Evolutionary conservation across 2,888 invertebrate genomes (phyloP), one percentile per base, ranked within the genome.

Genomic region (Hemistola chrysoprasaria): DNA sequence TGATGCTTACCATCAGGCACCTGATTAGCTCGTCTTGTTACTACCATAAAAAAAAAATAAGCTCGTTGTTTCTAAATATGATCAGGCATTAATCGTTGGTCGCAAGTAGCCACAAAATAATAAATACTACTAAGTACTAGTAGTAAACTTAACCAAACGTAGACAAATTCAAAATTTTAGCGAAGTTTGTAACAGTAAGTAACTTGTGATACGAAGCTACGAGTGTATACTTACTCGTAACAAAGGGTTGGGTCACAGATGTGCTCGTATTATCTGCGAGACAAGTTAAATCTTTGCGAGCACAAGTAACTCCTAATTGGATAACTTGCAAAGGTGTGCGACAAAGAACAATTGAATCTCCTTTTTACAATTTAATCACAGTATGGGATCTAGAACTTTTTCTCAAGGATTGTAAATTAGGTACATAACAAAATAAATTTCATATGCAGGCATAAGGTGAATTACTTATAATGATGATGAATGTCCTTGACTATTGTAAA

Each of bases 261-360:
- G 75, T 61, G 62, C 30, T 49, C 52, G 52, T 60, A 72, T 78
- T 78, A 75, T 75, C 71, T 61, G 47, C 39, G 50, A 45, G 58
- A 62, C 77, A 71, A 77, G 66, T 72, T 71, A 66, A 73, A 74
- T 76, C 64, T 74, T 64, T 63, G 56, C 47, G 60, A 71, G 69
- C 70, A 67, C 69, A 64, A 73, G 63, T 64, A 65, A 60, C 57
- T 62, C 38, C 64, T 79, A 81, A 81, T 80, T 80, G 76, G 79
- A 72, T 77, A 77, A 81, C 77, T 82, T 79, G 66, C 75, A 78
- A 75, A 79, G 78, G 77, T 79, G 73, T 58, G 53, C 53, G 57
- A 61, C 60, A 59, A 62, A 57, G 52, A 65, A 69, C 70, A 75
- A 75, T 76, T 73, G 73, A 77, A 76, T 75, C 61, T 59, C 47